Percentiles rank a stretch among this genome's conserved stretches.
Evolutionary conservation across 1,140 invertebrate species (phyloP).

Genomic region (Diachasmimorpha longicaudata): DNA sequence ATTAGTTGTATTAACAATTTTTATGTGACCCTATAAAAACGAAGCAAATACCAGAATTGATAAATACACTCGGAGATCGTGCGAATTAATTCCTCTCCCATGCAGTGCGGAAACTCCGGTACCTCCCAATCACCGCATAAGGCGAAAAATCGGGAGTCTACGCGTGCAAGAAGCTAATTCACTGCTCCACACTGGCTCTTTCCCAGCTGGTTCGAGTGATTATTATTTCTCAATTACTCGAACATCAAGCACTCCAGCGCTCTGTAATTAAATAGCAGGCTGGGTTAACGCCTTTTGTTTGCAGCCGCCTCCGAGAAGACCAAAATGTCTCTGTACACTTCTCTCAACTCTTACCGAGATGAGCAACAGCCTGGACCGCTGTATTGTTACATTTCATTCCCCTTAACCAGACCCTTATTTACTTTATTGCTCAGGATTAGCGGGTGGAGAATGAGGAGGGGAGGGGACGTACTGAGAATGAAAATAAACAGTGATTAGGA

Average conservation of each 20-base stretch:
- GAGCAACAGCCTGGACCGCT: not conserved
- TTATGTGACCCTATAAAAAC: too few relatives aligned
- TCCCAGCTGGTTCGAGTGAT: conserved; percentile 42
- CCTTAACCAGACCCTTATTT: not conserved
- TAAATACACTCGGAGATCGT: not conserved
- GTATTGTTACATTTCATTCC: not conserved
- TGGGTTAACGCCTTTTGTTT: conserved; percentile 48
- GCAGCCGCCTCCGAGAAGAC: conserved; percentile 24
- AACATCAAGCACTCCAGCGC: conserved; percentile 38
- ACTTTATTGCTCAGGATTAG: not conserved
- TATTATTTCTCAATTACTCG: conserved; percentile 51
- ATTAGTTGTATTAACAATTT: too few relatives aligned
- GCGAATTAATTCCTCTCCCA: not conserved
- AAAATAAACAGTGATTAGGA: not conserved
- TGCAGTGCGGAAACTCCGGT: not conserved
- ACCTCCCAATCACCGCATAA: not conserved
- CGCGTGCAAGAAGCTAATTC: conserved; percentile 32
- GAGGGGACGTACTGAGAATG: not conserved
- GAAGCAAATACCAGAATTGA: not conserved
- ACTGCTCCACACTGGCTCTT: not conserved
- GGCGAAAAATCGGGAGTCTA: not conserved
- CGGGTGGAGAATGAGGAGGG: not conserved
- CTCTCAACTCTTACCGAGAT: not conserved
- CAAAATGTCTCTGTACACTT: conserved; percentile 19
- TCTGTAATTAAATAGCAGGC: conserved; percentile 50